Base-by-base conservation (phyloP, 2,113 vertebrate genomes). In the Polyodon spathula region DNA sequence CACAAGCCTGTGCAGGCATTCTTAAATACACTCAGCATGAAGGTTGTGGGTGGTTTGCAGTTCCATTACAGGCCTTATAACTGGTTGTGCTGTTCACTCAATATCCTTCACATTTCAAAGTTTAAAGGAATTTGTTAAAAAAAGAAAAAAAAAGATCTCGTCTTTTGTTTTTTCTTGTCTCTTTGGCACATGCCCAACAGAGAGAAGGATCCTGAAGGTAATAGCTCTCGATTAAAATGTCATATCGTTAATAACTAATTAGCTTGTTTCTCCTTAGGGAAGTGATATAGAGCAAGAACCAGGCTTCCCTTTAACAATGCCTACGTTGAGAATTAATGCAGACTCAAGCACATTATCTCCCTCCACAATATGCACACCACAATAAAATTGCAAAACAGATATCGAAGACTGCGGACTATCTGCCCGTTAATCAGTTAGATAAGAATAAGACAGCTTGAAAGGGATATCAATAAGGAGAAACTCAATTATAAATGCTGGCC, bases 191-290 rank as follows among this genome's bases (percentile, higher is more conserved):
- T 27, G 9, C 5, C 8, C 41, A 58, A 16, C 40, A 42, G n/a
- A 7, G 40, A n/a, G 39, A 57, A 39, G 39, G 55, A 57, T 37
- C n/a, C 38, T 14, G 55, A 56, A 58, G 56, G 39, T 8, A 56
- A 56, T 37, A 8, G 12, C 11, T 58, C 15, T 38, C 17, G 56
- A 58, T 58, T 58, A 43, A 58, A 58, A 58, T 58, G 40, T 56
- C 10, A 40, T 40, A 40, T 38, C 12, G 2, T 1, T 40, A 17
- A 14, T 17, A 4, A 17, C 41, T 42, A 58, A 43, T 58, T 43
- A 58, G 56, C 56, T 17, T 27, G 15, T 37, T 15, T 5, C 14
- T 44, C 55, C 38, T 17, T 43, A 8, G 8, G 41, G n/a, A 44
- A 58, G 14, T 16, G 27, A 14, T 58, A 16, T 16, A 42, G 40